A percentile compares a stretch with the other conserved stretches of the same genome.
Evolutionary conservation across 2,113 vertebrate genomes (phyloP).

Genomic region (Salvelinus sp.): DNA sequence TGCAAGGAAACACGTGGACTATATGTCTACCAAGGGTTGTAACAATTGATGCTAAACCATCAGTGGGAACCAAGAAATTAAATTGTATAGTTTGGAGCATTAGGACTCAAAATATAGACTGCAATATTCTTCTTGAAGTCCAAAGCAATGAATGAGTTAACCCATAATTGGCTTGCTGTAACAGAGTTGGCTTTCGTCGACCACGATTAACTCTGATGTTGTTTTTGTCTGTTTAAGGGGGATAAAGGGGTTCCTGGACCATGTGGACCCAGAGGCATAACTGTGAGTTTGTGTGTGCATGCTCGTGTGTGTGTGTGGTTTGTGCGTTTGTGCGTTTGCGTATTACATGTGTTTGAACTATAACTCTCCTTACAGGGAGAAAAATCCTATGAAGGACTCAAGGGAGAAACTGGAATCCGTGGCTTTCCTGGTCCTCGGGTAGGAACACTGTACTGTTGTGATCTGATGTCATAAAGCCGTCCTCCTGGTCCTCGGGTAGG

Average conservation of each 20-base stretch:
- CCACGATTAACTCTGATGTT: background rate
- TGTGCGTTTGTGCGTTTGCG: background rate
- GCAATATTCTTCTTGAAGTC: too few species aligned
- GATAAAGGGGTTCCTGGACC: slow-evolving; percentile 9
- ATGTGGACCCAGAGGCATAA: slow-evolving; percentile 19
- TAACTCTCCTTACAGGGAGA: background rate
- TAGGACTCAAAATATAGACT: too few species aligned
- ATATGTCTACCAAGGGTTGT: background rate
- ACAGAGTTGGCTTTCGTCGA: background rate
- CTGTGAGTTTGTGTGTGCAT: slow-evolving; percentile 17
- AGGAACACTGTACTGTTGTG: background rate
- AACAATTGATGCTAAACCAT: too few species aligned
- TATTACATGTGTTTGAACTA: background rate
- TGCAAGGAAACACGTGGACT: background rate
- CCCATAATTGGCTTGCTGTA: background rate
- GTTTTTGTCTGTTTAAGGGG: background rate
- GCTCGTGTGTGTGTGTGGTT: background rate
- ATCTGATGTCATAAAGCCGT: background rate
- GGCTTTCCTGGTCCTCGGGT: slow-evolving; percentile 67
- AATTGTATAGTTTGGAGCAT: too few species aligned
- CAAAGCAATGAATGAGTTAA: background rate
- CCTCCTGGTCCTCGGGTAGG: background rate
- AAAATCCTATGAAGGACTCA: slow-evolving; percentile 19
- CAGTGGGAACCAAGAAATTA: too few species aligned
- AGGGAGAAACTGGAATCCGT: slow-evolving; percentile 77